Base-by-base conservation (phyloP, 2,113 vertebrate species). In the Salvelinus sp. region DNA sequence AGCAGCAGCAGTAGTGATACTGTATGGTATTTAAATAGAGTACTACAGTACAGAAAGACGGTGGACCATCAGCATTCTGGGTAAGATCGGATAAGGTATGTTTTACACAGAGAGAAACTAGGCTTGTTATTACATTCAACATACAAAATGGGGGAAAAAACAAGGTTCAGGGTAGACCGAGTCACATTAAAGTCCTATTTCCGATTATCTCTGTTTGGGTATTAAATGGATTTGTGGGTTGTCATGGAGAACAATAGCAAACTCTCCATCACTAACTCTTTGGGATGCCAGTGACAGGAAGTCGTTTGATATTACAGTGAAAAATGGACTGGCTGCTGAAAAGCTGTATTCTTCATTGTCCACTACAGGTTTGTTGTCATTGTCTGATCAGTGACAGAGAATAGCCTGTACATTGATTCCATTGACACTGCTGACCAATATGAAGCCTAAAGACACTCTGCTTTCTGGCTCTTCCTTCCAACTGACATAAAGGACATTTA, bases 321-420 rank as follows among this genome's bases (percentile, higher is more conserved):
- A 57, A 69, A 74, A 87, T 60, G 48, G 25, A 5, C 27, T 69
- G 16, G 50, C 9, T 4, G 58, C 44, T 79, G 64, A 74, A 74
- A 69, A 70, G 70, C 6, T 47, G 22, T 27, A 9, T 73, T 74
- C 64, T 76, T 70, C 54, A 65, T 80, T 79, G 63, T 78, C 77
- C 74, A 62, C 27, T 28, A 50, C 7, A 4, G 69, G 23, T 38
- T 22, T 76, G 64, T 71, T 67, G 13, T 79, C 79, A 48, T 30
- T 47, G 62, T 25, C 69, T 25, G 23, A 60, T 70, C 3, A 30
- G 30, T n/a, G 50, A 76, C 33, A 82, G 23, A 54, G 65, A 71
- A 13, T 22, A 72, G 6, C 44, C 44, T 2, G 14, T 50, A 33
- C n/a, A 78, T 54, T 3, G 12, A 58, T 77, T 16, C 27, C 27